Base-by-base conservation (phyloP, 2,888 invertebrate genomes). In the Cremastinae sp. region DNA sequence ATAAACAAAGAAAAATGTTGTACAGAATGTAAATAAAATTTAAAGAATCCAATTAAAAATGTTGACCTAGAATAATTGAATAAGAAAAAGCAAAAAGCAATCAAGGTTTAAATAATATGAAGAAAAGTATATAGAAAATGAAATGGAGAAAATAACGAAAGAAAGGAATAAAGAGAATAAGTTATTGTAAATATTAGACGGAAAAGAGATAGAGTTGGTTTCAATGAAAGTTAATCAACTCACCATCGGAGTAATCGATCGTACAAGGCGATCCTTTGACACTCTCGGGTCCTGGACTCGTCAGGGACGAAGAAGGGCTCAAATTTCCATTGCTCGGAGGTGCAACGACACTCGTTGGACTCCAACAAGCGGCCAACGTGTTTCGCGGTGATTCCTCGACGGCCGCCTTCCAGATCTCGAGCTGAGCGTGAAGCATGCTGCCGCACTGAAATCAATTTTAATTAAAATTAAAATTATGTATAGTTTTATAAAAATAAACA, bases 361-460 rank as follows among this genome's bases (percentile, higher is more conserved):
- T 86, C 88, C 89, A 88, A 43, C 87, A 85, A 56, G 86, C 85
- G 4, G 89, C 85, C 61, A 88, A 74, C 16, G 91, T 82, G 90
- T 92, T 82, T 87, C 88, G 91, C 88, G 92, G 86, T 90, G 93
- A 90, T 88, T 93, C 92, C 79, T 90, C 90, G 61, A 90, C 90
- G 7, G 96, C 95, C 74, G 95, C 95, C 90, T 96, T 96, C 97
- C 97, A 97, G 83, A 97, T 96, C 90, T 97, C 97, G 85, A 97
- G 90, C 87, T 96, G 96, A 22, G 97, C 96, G 90, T 95, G 94
- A 79, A 97, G 90, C 83, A 95, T 95, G 88, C 95, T 94, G 56
- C 97, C 97, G 85, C 95, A 94, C 96, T 96, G 91, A 1, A 86
- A n/a, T n/a, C n/a, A n/a, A n/a, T n/a, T n/a, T n/a, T n/a, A n/a